Evolutionary conservation across 2,113 vertebrate species (phyloP), one percentile per base, ranked within the genome.

Genomic region (Cyanoramphus novaezelandiae): DNA sequence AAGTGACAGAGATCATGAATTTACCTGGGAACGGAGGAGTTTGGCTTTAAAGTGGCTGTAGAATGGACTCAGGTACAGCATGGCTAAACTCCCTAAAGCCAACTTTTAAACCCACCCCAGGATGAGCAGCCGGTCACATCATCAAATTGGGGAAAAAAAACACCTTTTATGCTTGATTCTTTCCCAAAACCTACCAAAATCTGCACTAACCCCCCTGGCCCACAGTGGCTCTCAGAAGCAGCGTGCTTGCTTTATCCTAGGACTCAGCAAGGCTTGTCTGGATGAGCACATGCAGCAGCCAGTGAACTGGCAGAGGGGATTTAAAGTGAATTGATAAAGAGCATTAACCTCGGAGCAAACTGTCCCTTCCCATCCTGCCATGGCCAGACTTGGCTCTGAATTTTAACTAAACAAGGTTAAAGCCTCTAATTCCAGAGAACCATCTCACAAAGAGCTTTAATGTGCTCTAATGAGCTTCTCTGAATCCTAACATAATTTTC

Each of bases 191-290:
- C 13, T 20, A 28, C 59, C 16, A 8, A 64, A 46, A 46, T 5
- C 20, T 43, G 60, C 65, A 53, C 5, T 13, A 31, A 4, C 4
- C 1, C 1, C 23, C 17, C 39, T 1, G 9, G 4, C 10, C 60
- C 23, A 13, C 0, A 0, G 47, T 0, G 4, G 17, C 21, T 33
- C 17, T 21, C 29, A 9, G 63, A 35, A 79, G 33, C 10, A 39
- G 59, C 2, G 5, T 0, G 1, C 11, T 28, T 6, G 12, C 43
- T 50, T 39, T 10, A 14, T 11, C n/a, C 25, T 0, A 0, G 50
- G 29, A 21, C 46, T 21, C 3, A 0, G 37, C 67, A 62, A 15
- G 59, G 6, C 23, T 25, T 6, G n/a, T 57, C n/a, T 21, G 77
- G 39, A 59, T 11, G 19, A 91, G 33, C 80, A 17, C 0, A 0